Evolutionary conservation across 2,888 invertebrate genomes (phyloP).

Genomic region (Creontiades dilutus): DNA sequence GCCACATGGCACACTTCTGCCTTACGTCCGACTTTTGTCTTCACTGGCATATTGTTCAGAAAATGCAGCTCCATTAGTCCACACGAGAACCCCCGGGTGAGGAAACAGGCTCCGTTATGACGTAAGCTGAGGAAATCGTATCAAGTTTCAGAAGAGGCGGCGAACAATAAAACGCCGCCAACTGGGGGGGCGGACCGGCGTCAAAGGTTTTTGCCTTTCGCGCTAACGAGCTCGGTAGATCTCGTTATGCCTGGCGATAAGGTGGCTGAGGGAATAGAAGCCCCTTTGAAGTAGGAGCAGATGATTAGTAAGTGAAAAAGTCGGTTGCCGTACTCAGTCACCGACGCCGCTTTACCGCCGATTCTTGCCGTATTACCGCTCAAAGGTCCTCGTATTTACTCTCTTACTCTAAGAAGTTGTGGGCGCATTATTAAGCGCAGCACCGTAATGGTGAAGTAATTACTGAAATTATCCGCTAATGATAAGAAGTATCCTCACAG

Average conservation of each 20-base stretch:
- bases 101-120: no score
- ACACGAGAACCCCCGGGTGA: no score
- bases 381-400: background rate
- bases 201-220: conserved; percentile 7
- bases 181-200: background rate
- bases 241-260: conserved; percentile 12
- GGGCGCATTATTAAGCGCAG: no score
- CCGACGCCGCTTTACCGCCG: background rate
- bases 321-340: background rate
- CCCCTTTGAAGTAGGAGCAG: background rate
- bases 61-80: no score
- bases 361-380: background rate
- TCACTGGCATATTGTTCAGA: no score
- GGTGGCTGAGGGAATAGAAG: conserved; percentile 4
- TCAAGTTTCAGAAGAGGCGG: conserved; percentile 1
- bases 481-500: no score
- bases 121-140: background rate
- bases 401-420: background rate
- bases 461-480: no score
- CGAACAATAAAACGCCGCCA: background rate
- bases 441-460: no score
- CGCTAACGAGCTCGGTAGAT: conserved; percentile 21
- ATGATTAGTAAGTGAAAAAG: background rate
- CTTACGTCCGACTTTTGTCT: no score
- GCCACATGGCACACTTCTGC: no score